Evolutionary conservation across 2,797 vertebrate species (phyloP), one percentile per base, ranked within the genome.

Genomic region (Melanotaenia trifasciata): DNA sequence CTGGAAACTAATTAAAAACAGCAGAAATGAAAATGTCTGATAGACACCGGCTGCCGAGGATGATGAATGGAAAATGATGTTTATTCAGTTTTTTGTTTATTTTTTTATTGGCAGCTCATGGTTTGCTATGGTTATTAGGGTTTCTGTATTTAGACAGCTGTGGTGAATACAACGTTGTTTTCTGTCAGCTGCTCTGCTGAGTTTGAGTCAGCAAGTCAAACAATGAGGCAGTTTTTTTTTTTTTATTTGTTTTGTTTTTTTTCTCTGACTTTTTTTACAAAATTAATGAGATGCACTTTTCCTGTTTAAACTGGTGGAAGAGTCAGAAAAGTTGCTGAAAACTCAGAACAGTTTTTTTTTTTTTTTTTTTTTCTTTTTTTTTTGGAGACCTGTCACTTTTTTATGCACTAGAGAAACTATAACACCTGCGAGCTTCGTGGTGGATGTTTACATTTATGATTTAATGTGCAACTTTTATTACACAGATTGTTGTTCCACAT

Each of bases 51-150:
- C 62, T 58, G 32, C 4, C 6, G 73, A 66, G 14, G 56, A 62
- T 35, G 70, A 63, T 36, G 50, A 64, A 59, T 1, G 5, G 14
- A 43, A 12, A 18, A 43, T 18, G 16, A 18, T 43, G 16, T 43
- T 43, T 43, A 5, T 18, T 43, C 40, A 18, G 40, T 43, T 16
- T 43, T 26, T 43, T 43, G 16, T 40, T 40, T 40, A 40, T 40
- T 14, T 45, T 68, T 14, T 77, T 75, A 81, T 58, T 82, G 84
- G 58, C 81, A 81, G 76, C 66, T 64, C 32, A 0, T 38, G 74
- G 45, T 3, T 40, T 28, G 61, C 26, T 54, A 0, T 56, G 60
- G 53, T 77, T 70, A 70, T 77, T 77, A 74, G 60, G 12, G 40
- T 72, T 72, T 72, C 58, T 66, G 70, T 67, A 24, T 72, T 70